Base-by-base conservation (phyloP, 1,140 invertebrate genomes). In the Pinna nobilis region DNA sequence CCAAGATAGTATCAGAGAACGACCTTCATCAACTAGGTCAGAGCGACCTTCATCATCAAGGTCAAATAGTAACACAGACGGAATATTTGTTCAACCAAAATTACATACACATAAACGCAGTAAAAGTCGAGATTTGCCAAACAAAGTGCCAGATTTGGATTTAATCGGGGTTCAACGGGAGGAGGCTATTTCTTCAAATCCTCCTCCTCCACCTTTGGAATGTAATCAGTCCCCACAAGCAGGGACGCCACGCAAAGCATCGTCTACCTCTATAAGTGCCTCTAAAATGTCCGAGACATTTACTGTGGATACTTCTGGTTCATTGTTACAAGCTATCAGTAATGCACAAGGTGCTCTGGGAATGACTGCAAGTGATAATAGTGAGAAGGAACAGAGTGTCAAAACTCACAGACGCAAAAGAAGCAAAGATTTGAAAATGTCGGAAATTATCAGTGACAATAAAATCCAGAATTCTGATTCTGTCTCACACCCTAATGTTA, bases 251-350 rank as follows among this genome's bases (percentile, higher is more conserved):
- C 41, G 7, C 44, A 35, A 75, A 59, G 37, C 32, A 41, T 28
- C 41, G 4, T 55, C 33, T n/a, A 57, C 55, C 23, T 66, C 37
- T 4, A 30, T 53, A 49, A 50, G 51, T 60, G 50, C 49, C 13
- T 69, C 74, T 23, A 70, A 63, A 59, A 70, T 83, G 74, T 80
- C 82, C 49, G 78, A 76, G 50, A 83, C 82, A 11, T 83, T 81
- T 71, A 81, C 78, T 37, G 65, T 83, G n/a, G 82, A 81, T 9
- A 75, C 74, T 33, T 69, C 51, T 9, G 64, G 60, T 25, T 83
- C 80, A n/a, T 79, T 75, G 39, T 57, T 80, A 41, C 64, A 65
- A 30, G 70, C 44, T n/a, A 76, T 74, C 25, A 55, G 47, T 35
- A 65, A 49, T 18, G 65, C 67, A 30, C 47, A 55, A 23, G 30